Evolutionary conservation across 1,140 invertebrate species (phyloP), one percentile per base, ranked within the genome.

Genomic region (Colletes gigas): DNA sequence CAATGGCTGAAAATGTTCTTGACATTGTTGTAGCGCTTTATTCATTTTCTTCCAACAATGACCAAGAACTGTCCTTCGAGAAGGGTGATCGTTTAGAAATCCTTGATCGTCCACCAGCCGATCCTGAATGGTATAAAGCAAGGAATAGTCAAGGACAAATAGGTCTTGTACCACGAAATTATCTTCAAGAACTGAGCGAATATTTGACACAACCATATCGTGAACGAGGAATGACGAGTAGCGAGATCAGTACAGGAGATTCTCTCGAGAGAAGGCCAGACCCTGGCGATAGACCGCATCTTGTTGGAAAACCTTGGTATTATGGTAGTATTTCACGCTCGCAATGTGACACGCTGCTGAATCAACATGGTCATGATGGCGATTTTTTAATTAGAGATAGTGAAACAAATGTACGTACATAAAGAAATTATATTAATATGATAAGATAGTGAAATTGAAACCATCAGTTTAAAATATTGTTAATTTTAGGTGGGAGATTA

Each of bases 311-410:
- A 93, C 95, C 96, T 17, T 99, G 99, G 99, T 99, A 99, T 92
- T 99, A 98, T 94, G 99, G 99, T 52, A 96, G 96, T 88, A 98
- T 99, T 87, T 97, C 98, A 30, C 95, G 99, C 84, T 97, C 97
- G 83, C 98, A 99, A 91, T 99, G 98, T 94, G 99, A 99, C 94
- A 96, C 96, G 83, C 94, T 99, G 89, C 95, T 99, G 84, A 98
- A 98, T 94, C 97, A 98, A 89, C 97, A 97, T 93, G 99, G 98
- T 30, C 96, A 97, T 87, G 98, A 99, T 94, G 99, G 99, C 39
- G 99, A 99, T 94, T 99, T 99, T 94, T 96, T 99, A 86, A 98
- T 99, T 89, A 95, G 99, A 90, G 98, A 99, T 93, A 99, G 98
- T 93, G 99, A 99, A 95, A 99, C 98, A 89, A 99, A 99, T 94